Evolutionary conservation across 2,888 invertebrate species (phyloP), one percentile per base, ranked within the genome.

Genomic region (Epistrophella euchroma): DNA sequence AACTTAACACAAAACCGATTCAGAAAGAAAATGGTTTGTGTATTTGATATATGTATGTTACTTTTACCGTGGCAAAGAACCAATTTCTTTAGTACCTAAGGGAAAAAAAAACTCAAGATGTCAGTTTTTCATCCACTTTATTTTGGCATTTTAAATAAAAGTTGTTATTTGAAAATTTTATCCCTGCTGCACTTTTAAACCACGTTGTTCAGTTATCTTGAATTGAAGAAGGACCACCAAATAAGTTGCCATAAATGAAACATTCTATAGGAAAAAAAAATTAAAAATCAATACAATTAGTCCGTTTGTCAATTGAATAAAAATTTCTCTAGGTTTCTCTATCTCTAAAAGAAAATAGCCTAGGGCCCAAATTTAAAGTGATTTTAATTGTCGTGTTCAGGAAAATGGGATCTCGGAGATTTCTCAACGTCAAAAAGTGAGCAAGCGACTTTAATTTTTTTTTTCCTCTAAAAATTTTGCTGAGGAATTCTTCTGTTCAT

Each of bases 161-260:
- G 22, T 10, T 1, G 7, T 45, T 50, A 22, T 19, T 52, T 25
- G 3, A 25, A 15, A 3, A 9, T 25, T 7, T n/a, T 50, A 50
- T n/a, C 17, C 28, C 19, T 86, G 94, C 47, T 95, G 92, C 50
- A 94, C 92, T 2, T 95, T 91, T 0, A 88, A 40, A 10, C 88
- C 88, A 5, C 92, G 88, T 74, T 92, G 91, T 64, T 91, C 91
- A 1, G 95, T 95, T 52, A 95, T 91, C 88, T 96, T 95, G 90
- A 96, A 96, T 91, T 96, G 96, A 93, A 96, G 94, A 89, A 96
- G 89, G 76, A 96, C 96, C 10, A 96, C 95, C 88, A 96, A 91
- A 90, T 96, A 96, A 0, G 96, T 96, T 2, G 95, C 95, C 94
- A 96, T 95, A 89, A 94, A 95, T 2, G 96, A 95, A 40, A 96